phyloP scores from a whole-genome alignment of 2,888 invertebrate genomes.

The Teinopalpus imperialis region DNA sequence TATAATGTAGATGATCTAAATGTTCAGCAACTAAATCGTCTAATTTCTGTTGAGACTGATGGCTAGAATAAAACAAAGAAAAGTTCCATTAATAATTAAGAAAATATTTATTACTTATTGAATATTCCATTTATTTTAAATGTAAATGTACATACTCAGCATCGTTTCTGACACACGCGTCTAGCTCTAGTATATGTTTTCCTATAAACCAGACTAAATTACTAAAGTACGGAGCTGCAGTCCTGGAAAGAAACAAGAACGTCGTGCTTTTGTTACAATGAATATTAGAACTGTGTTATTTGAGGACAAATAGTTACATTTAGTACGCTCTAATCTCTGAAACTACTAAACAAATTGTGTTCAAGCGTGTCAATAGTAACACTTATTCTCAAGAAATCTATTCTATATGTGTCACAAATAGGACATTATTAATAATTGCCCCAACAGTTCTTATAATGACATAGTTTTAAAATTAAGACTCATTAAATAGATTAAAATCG shows the following conservation, averaged over 20 bases:
- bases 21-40: slow-evolving; percentile 98
- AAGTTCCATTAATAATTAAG: slow-evolving; percentile 21
- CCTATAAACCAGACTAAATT: slow-evolving; percentile 99
- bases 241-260: slow-evolving; percentile 82
- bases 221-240: slow-evolving; percentile 98
- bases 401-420: too few relatives aligned
- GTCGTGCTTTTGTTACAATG: too few relatives aligned
- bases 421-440: too few relatives aligned
- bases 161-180: slow-evolving; percentile 96
- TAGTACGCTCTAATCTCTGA: too few relatives aligned
- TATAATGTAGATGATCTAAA: slow-evolving; percentile 97
- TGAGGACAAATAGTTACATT: too few relatives aligned
- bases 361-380: too few relatives aligned
- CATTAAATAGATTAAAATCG: too few relatives aligned
- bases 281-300: too few relatives aligned
- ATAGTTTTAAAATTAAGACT: too few relatives aligned
- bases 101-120: not conserved
- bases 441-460: too few relatives aligned
- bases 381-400: too few relatives aligned
- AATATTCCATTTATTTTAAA: not conserved
- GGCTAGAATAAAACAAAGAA: slow-evolving; percentile 81
- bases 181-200: slow-evolving; percentile 97
- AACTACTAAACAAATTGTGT: too few relatives aligned
- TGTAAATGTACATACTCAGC: slow-evolving; percentile 92
- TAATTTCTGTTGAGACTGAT: slow-evolving; percentile 93